Percentiles rank a stretch among this genome's conserved stretches.
These are phyloP conservation scores for Drosophila repletoides DNA, from an alignment of 1,140 invertebrate species.

Conservation along the genomic window DNA sequence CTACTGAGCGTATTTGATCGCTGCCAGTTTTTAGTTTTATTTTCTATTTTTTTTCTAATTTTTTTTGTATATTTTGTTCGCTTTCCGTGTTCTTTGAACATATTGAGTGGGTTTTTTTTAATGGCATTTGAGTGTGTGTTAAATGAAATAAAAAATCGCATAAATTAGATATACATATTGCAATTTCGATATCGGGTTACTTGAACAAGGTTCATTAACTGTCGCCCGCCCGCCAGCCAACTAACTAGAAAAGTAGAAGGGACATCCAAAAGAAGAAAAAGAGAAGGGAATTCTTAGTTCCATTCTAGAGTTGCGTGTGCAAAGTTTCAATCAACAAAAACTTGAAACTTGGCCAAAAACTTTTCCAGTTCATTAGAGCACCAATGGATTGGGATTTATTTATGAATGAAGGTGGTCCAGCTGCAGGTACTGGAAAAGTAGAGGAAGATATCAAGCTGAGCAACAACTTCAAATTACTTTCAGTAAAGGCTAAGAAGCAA, in stretches of 20 bases:
- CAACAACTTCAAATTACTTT: too few species aligned
- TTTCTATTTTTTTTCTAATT: slow-evolving; percentile 21
- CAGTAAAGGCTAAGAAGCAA: too few species aligned
- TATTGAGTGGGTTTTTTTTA: slow-evolving; percentile 68
- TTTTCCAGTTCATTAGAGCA: slow-evolving; percentile 46
- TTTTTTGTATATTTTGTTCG: slow-evolving; percentile 20
- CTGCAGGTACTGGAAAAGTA: slow-evolving; percentile 2
- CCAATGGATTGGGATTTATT: slow-evolving; percentile 56
- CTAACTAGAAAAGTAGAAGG: background rate
- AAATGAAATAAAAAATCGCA: slow-evolving; percentile 72
- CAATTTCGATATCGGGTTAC: slow-evolving; percentile 74
- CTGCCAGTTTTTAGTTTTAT: slow-evolving; percentile 45
- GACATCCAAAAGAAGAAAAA: slow-evolving; percentile 33
- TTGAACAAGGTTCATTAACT: slow-evolving; percentile 74
- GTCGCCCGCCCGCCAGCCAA: too few species aligned
- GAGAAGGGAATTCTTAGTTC: slow-evolving; percentile 50
- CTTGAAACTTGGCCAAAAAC: slow-evolving; percentile 25
- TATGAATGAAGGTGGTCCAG: slow-evolving; percentile 47
- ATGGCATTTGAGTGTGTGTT: slow-evolving; percentile 70
- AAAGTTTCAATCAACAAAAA: slow-evolving; percentile 24
- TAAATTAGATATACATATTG: slow-evolving; percentile 76
- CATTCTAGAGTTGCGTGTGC: slow-evolving; percentile 10
- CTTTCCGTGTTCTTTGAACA: slow-evolving; percentile 49
- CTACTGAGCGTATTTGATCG: slow-evolving; percentile 70
- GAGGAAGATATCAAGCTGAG: slow-evolving; percentile 35